A percentile compares a stretch with the other conserved stretches of the same genome.
These are phyloP conservation scores for Sylvietta virens DNA, from an alignment of 2,113 vertebrate genomes.

Conservation along the genomic window DNA sequence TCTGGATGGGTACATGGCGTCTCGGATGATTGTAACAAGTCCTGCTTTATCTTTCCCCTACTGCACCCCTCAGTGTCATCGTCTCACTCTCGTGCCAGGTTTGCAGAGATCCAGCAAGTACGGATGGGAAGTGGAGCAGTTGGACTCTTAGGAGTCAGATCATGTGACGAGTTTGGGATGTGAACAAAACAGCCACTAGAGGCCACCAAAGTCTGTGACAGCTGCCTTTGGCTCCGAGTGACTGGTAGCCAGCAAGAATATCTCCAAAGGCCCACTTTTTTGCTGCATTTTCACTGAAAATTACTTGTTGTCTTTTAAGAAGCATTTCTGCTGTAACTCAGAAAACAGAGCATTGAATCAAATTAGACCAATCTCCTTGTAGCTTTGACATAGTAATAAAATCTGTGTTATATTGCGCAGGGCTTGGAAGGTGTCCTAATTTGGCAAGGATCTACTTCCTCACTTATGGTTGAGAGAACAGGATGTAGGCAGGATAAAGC, in stretches of 20 bases:
- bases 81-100: accelerated
- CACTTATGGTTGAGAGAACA: neutral
- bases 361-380: neutral
- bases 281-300: neutral
- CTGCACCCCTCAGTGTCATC: neutral
- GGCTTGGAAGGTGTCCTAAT: neutral
- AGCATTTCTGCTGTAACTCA: neutral
- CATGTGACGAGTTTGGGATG: neutral
- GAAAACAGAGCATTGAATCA: neutral
- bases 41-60: neutral
- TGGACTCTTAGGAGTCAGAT: neutral
- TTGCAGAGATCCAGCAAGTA: neutral
- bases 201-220: neutral
- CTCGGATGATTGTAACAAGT: neutral
- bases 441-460: neutral
- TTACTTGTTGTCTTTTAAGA: neutral
- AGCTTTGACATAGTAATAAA: neutral
- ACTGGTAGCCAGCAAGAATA: neutral
- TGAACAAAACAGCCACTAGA: neutral
- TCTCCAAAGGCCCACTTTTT: neutral
- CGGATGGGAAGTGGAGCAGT: neutral
- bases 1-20: neutral
- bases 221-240: neutral
- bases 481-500: neutral
- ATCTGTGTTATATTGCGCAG: neutral